Base-by-base conservation (phyloP, 1,140 invertebrate genomes). In the Aphelinus certus region DNA sequence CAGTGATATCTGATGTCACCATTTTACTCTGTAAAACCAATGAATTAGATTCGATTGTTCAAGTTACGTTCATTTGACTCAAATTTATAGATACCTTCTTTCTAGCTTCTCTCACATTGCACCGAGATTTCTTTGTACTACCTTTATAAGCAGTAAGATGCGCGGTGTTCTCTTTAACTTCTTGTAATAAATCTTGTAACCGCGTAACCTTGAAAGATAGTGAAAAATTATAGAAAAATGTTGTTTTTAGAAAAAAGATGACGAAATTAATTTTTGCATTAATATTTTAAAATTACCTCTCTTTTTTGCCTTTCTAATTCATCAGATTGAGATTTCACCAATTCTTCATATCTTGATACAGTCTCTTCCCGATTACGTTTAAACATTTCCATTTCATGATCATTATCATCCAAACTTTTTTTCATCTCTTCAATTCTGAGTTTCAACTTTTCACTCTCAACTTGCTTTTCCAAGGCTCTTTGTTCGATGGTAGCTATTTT, bases 301-400 rank as follows among this genome's bases (percentile, higher is more conserved):
- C 56, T 78, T 43, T 81, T 84, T 10, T 75, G 63, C 58, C 71
- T 81, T 7, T 83, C 80, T 4, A 83, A 51, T 42, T 85, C 83
- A 4, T 81, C 77, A 69, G 81, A 78, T 43, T 77, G 73, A 7
- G 67, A 66, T 57, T 81, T 79, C 2, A 86, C 78, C n/a, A 86
- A 78, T 3, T 63, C 53, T 66, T 88, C 86, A 49, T 86, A 87
- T 58, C 79, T 85, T 0, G 47, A 45, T 2, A 85, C 75, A 7
- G 78, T 82, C 5, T 77, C 75, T 53, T 85, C 77, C 10, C 84
- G 79, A 76, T 86, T 83, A 58, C 76, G 83, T 61, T 70, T 80
- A 60, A 86, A 87, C 3, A 76, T 42, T 46, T 85, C 77, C 79
- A 87, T 81, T 63, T 87, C 85, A 0, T 43, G 73, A 3, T 85